These are phyloP conservation scores for Plecotus auritus DNA, from an alignment of 2,113 vertebrate species.

Conservation along the genomic window DNA sequence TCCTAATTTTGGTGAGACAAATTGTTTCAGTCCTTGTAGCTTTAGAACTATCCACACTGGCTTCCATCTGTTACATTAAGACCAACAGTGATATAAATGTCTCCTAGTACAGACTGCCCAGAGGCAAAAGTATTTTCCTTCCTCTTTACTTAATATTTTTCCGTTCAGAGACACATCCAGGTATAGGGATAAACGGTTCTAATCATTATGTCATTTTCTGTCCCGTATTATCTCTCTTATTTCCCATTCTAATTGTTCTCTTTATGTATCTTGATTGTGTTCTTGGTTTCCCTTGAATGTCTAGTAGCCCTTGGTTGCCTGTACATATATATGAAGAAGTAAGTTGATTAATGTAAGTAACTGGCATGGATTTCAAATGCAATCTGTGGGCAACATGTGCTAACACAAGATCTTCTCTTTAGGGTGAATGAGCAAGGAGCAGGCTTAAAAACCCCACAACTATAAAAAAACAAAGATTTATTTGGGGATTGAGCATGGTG, in stretches of 20 bases:
- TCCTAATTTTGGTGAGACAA: neutral
- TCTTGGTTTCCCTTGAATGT: neutral
- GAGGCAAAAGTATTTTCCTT: neutral
- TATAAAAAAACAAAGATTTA: neutral
- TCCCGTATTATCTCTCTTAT: neutral
- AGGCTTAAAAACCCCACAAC: neutral
- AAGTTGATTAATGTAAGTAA: neutral
- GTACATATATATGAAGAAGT: neutral
- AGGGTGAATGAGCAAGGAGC: neutral
- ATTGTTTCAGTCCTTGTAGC: neutral
- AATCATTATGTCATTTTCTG: neutral
- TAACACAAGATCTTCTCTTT: neutral
- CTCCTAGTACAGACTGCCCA: neutral
- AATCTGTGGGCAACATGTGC: neutral
- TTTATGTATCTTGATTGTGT: neutral
- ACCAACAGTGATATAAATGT: neutral
- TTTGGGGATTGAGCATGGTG: neutral
- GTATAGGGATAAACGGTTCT: neutral
- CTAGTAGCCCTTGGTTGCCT: neutral
- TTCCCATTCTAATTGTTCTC: neutral
- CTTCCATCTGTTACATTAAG: neutral
- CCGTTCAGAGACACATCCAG: neutral
- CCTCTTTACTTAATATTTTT: neutral
- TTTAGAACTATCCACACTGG: neutral
- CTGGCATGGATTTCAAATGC: neutral